These are phyloP conservation scores for Drosophila athabasca DNA, from an alignment of 1,140 invertebrate genomes.

Conservation along the genomic window DNA sequence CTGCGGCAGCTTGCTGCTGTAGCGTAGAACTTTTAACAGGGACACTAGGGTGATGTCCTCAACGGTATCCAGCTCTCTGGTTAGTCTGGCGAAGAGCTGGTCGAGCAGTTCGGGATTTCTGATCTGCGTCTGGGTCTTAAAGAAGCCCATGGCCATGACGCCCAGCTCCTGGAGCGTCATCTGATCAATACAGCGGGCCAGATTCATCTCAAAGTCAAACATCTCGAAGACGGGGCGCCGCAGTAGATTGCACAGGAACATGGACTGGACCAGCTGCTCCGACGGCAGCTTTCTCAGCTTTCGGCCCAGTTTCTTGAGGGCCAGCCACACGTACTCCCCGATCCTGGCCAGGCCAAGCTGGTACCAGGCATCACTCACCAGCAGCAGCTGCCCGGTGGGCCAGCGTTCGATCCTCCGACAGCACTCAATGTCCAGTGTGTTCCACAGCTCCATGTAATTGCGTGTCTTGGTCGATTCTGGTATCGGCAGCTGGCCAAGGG, in stretches of 20 bases:
- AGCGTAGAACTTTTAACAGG: slow-evolving; percentile 85
- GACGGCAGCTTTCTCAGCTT: slow-evolving; percentile 84
- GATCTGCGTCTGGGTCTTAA: slow-evolving; percentile 86
- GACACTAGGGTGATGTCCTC: slow-evolving; percentile 84
- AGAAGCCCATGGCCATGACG: slow-evolving; percentile 86
- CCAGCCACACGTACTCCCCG: slow-evolving; percentile 83
- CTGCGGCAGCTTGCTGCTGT: slow-evolving; percentile 75
- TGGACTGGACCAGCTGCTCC: slow-evolving; percentile 85
- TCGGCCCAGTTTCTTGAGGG: slow-evolving; percentile 84
- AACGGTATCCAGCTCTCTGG: slow-evolving; percentile 77
- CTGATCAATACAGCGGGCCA: slow-evolving; percentile 83
- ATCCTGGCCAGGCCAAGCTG: slow-evolving; percentile 79
- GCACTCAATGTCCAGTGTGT: slow-evolving; percentile 85
- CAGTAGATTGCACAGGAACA: slow-evolving; percentile 85
- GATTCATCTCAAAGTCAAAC: slow-evolving; percentile 85
- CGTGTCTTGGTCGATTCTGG: slow-evolving; percentile 61
- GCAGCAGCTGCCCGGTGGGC: slow-evolving; percentile 82
- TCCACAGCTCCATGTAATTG: slow-evolving; percentile 85
- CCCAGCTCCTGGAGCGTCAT: slow-evolving; percentile 85
- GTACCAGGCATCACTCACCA: slow-evolving; percentile 85
- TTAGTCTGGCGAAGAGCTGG: slow-evolving; percentile 83
- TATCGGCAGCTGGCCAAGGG: slow-evolving; percentile 77
- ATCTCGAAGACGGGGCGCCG: slow-evolving; percentile 83
- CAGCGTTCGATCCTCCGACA: slow-evolving; percentile 80
- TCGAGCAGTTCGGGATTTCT: slow-evolving; percentile 80